These are phyloP conservation scores for Tanypteryx hageni DNA, from an alignment of 2,888 invertebrate genomes.

Conservation along the genomic window DNA sequence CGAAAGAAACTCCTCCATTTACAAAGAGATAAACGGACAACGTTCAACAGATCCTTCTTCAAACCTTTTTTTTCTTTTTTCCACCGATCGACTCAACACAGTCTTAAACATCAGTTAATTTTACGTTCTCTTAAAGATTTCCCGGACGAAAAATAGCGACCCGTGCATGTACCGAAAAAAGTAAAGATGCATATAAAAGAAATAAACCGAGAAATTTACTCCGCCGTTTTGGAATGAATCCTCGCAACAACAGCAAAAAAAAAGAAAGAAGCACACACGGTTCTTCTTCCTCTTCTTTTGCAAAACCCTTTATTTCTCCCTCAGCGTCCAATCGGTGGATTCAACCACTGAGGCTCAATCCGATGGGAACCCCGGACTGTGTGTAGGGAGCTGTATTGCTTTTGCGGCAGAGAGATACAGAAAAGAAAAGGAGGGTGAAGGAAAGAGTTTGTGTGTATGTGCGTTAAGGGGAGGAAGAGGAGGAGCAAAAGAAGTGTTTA, in stretches of 20 bases:
- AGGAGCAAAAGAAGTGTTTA: background rate
- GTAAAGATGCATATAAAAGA: too few relatives aligned
- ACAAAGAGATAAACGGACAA: too few relatives aligned
- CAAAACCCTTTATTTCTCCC: background rate
- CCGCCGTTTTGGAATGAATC: background rate
- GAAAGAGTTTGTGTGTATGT: too few relatives aligned
- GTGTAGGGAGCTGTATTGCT: conserved; percentile 1
- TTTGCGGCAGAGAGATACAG: background rate
- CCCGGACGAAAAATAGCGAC: too few relatives aligned
- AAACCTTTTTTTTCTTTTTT: too few relatives aligned
- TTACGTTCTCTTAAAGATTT: too few relatives aligned
- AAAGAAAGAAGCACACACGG: background rate
- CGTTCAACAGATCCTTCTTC: too few relatives aligned
- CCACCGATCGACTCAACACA: too few relatives aligned
- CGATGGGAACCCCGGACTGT: background rate
- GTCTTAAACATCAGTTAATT: too few relatives aligned
- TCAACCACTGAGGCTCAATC: conserved; percentile 17
- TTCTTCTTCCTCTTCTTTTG: background rate
- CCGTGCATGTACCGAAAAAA: too few relatives aligned
- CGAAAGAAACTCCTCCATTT: too few relatives aligned
- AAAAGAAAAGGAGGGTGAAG: background rate
- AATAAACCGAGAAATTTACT: background rate
- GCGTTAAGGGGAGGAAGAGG: background rate
- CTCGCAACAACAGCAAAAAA: background rate
- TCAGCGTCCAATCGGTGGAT: background rate